Evolutionary conservation across 2,113 vertebrate genomes (phyloP), one percentile per base, ranked within the genome.

Genomic region (Guaruba guarouba): DNA sequence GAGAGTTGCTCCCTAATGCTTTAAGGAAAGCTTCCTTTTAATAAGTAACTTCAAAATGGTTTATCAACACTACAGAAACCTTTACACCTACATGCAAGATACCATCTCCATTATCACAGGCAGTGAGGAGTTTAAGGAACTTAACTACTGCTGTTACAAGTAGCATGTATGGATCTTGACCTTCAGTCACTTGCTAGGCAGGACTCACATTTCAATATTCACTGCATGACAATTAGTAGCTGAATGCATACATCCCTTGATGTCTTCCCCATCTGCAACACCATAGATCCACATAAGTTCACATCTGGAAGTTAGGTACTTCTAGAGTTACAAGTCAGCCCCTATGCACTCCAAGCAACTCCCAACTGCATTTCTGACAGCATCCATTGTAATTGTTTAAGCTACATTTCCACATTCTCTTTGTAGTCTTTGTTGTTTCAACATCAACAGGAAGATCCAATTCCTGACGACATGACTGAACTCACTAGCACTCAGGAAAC

Each of bases 401-500:
- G 73, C 52, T 90, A 80, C 51, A 93, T 90, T 92, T 96, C 90
- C 88, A 96, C 76, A 64, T 93, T 92, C 88, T 70, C 88, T 94
- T 71, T 96, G 81, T 71, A 96, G 62, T 37, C 82, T 90, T 84
- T 76, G 80, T 94, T 84, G 69, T 83, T 96, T 92, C 83, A 80
- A 80, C 88, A 92, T 96, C 88, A 94, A 96, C 95, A 96, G 94
- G 90, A 96, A 95, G 80, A 88, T 79, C 82, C 18, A 78, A 96
- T 88, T 93, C 85, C 82, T 96, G 94, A 92, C 90, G 86, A 84
- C 80, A 88, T 6, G 17, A 88, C 75, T 52, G 79, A 96, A 95
- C 88, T 94, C 73, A 29, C 92, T 70, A 48, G 57, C 80, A 77
- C 55, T 92, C 92, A 94, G 92, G 96, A 96, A 97, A 92, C 11